Percentiles rank a stretch among this genome's conserved stretches.
These are phyloP conservation scores for Corythaixoides concolor DNA, from an alignment of 2,113 vertebrate species.

Conservation along the genomic window DNA sequence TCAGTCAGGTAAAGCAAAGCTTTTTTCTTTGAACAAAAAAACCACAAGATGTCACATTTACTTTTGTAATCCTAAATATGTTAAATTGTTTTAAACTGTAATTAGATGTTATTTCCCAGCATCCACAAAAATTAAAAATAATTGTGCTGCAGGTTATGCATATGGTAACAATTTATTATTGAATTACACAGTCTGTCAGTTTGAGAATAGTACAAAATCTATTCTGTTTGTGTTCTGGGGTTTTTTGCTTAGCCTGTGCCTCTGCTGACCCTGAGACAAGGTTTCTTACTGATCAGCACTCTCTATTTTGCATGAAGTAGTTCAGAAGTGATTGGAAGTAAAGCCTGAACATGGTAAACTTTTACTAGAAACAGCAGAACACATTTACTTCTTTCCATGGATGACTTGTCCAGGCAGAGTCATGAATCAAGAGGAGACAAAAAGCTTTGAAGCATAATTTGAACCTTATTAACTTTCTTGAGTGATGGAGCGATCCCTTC, in stretches of 20 bases:
- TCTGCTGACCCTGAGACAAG: neutral
- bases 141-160: neutral
- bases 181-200: neutral
- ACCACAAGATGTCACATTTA: neutral
- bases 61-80: neutral
- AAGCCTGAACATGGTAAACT: neutral
- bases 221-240: neutral
- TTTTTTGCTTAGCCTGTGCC: neutral
- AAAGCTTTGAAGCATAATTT: neutral
- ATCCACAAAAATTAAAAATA: neutral
- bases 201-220: neutral
- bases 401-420: neutral
- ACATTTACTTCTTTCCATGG: neutral
- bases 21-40: neutral
- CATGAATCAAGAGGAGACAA: neutral
- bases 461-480: neutral
- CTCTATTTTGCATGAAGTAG: neutral
- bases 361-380: neutral
- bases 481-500: neutral
- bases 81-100: neutral
- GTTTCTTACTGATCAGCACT: constrained; percentile 8
- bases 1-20: neutral
- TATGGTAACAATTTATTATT: neutral
- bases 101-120: constrained; percentile 5
- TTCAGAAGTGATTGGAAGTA: neutral